Conservation (phyloP, 2,888 invertebrate genomes). For the Heteromyza rotundicornis region DNA sequence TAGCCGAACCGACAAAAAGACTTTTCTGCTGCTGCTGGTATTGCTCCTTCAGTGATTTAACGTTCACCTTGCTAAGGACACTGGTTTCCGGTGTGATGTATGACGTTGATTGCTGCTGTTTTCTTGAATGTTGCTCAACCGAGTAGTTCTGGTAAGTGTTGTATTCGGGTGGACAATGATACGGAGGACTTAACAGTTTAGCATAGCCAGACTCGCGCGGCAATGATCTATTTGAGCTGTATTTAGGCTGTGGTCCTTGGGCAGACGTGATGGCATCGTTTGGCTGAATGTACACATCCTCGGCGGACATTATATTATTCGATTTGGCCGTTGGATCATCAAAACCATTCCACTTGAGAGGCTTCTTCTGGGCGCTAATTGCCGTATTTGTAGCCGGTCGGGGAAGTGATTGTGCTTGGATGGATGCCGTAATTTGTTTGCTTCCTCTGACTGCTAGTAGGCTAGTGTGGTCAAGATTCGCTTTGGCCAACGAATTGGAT, state of each 20-base stretch:
- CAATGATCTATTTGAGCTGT: neutral
- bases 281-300: no score
- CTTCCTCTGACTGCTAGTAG: no score
- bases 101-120: neutral
- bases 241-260: no score
- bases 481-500: no score
- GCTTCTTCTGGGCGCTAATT: neutral
- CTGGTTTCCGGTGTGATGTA: constrained; percentile 4
- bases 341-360: constrained; percentile 37
- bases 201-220: constrained; percentile 4
- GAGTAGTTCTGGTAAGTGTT: constrained; percentile 4
- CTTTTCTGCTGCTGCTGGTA: constrained; percentile 31
- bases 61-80: constrained; percentile 28
- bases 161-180: constrained; percentile 23
- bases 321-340: no score
- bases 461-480: no score
- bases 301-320: no score
- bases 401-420: neutral
- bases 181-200: constrained; percentile 18
- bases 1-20: no score
- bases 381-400: neutral
- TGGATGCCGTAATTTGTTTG: no score
- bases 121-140: neutral
- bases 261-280: no score
- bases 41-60: constrained; percentile 35